These are phyloP conservation scores for Thymelicus sylvestris DNA, from an alignment of 2,888 invertebrate species.

Conservation along the genomic window DNA sequence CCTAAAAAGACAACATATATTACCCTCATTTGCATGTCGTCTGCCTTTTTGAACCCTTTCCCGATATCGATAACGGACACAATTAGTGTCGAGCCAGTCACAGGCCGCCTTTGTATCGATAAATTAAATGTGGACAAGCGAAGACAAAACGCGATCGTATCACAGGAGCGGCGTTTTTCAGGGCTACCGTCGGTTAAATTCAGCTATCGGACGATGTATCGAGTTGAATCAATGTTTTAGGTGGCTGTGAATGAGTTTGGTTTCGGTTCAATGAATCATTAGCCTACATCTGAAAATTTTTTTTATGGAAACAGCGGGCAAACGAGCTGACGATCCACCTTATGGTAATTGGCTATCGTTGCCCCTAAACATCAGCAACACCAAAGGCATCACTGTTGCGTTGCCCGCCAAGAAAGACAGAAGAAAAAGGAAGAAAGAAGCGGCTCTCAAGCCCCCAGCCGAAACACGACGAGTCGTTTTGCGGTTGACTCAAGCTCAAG, in stretches of 20 bases:
- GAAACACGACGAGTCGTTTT: too few relatives aligned
- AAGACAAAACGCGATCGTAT: conserved; percentile 79
- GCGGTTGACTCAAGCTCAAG: too few relatives aligned
- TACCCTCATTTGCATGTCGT: conserved; percentile 61
- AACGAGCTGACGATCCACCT: too few relatives aligned
- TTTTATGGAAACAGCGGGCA: too few relatives aligned
- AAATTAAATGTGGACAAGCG: conserved; percentile 67
- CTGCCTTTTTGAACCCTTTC: conserved; percentile 57
- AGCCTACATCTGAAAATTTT: too few relatives aligned
- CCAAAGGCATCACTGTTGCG: too few relatives aligned
- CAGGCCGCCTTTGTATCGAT: conserved; percentile 65
- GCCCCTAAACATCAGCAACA: too few relatives aligned
- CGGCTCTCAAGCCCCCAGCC: too few relatives aligned
- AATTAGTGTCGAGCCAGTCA: conserved; percentile 78
- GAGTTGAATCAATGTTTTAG: conserved; percentile 24
- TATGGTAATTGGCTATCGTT: too few relatives aligned
- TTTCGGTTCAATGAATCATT: too few relatives aligned
- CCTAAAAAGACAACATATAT: conserved; percentile 14
- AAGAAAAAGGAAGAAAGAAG: too few relatives aligned
- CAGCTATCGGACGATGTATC: conserved; percentile 41
- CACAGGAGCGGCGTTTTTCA: conserved; percentile 43
- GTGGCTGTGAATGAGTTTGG: conserved; percentile 3
- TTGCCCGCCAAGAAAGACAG: too few relatives aligned
- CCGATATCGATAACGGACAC: conserved; percentile 66
- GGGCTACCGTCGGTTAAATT: conserved; percentile 44